Evolutionary conservation across 2,797 vertebrate genomes (phyloP).

Genomic region (Falco peregrinus): DNA sequence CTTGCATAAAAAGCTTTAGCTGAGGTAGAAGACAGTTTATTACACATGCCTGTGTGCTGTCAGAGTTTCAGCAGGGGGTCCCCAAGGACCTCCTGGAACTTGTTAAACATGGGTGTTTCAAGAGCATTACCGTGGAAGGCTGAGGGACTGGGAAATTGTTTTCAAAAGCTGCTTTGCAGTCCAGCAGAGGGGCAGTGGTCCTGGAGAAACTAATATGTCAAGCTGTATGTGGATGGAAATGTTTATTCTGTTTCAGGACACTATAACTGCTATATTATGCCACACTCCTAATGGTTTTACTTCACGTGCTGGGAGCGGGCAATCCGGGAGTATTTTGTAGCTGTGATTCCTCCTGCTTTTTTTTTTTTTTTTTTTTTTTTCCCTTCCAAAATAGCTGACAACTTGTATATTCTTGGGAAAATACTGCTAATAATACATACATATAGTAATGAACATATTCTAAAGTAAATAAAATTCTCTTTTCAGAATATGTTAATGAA

Average conservation of each 20-base stretch:
- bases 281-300: background rate
- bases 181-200: background rate
- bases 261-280: background rate
- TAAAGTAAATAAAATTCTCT: background rate
- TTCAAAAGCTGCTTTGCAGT: conserved; percentile 9
- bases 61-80: conserved; percentile 4
- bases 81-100: background rate
- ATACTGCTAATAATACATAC: background rate
- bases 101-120: background rate
- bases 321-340: background rate
- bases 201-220: conserved; percentile 6
- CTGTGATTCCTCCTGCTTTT: background rate
- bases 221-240: background rate
- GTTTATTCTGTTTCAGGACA: conserved; percentile 8
- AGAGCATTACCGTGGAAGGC: background rate
- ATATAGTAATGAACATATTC: background rate
- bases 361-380: background rate
- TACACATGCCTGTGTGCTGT: background rate
- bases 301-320: background rate
- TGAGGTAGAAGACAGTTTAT: background rate
- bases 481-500: background rate
- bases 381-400: background rate
- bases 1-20: background rate
- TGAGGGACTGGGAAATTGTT: background rate
- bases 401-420: background rate